These are phyloP conservation scores for Andricus grossulariae DNA, from an alignment of 1,140 invertebrate species.

Conservation along the genomic window DNA sequence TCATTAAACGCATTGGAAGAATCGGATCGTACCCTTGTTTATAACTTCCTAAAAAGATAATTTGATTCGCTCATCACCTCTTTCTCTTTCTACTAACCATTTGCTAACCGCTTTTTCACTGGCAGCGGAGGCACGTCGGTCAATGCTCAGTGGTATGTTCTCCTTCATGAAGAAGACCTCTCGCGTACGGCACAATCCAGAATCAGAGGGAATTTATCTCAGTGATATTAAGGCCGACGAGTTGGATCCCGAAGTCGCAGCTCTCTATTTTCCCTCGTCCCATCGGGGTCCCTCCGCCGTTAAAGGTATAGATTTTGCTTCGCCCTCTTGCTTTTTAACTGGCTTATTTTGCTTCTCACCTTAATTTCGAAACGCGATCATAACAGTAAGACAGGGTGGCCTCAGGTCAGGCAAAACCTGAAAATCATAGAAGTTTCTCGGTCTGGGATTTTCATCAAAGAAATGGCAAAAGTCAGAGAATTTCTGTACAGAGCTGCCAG, in stretches of 20 bases:
- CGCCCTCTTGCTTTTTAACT: constrained; percentile 39
- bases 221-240: constrained; percentile 93
- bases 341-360: background rate
- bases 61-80: constrained; percentile 37
- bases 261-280: constrained; percentile 88
- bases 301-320: constrained; percentile 60
- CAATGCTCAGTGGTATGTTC: constrained; percentile 93
- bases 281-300: constrained; percentile 64
- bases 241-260: constrained; percentile 92
- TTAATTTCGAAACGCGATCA: background rate
- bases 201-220: constrained; percentile 91
- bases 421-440: too few relatives aligned
- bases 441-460: too few relatives aligned
- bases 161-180: constrained; percentile 92
- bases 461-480: too few relatives aligned
- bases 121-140: constrained; percentile 80
- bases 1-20: constrained; percentile 30
- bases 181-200: constrained; percentile 81
- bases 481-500: too few relatives aligned
- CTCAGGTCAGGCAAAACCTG: too few relatives aligned
- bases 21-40: constrained; percentile 33
- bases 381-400: too few relatives aligned
- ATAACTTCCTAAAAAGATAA: constrained; percentile 2
- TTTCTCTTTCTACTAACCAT: constrained; percentile 59
- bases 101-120: constrained; percentile 62